Evolutionary conservation across 2,797 vertebrate species (phyloP).

Genomic region (Sciurus carolinensis): DNA sequence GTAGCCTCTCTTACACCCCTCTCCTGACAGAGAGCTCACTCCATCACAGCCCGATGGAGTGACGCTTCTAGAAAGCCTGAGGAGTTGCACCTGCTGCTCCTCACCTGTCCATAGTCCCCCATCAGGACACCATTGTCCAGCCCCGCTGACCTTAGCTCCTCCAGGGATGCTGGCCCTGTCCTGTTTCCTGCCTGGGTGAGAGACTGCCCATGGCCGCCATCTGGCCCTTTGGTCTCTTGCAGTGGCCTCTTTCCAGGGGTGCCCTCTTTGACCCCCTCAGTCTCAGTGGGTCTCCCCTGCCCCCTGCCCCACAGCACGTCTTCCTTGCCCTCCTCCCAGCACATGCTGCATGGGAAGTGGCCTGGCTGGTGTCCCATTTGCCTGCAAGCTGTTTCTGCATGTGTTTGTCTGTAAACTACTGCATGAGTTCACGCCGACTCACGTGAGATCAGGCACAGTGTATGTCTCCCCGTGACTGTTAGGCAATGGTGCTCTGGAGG

Average conservation of each 20-base stretch:
- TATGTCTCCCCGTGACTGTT: fast-evolving
- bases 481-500: fast-evolving
- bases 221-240: background rate
- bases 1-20: background rate
- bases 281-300: no score
- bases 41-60: fast-evolving
- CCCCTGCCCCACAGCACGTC: fast-evolving
- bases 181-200: background rate
- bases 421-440: fast-evolving
- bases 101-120: no score
- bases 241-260: background rate
- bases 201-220: fast-evolving
- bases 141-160: fast-evolving
- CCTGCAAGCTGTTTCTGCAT: fast-evolving
- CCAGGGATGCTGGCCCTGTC: fast-evolving
- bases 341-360: fast-evolving
- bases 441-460: fast-evolving
- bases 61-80: background rate
- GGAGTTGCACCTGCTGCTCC: background rate
- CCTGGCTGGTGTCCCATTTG: fast-evolving
- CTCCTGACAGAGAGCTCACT: fast-evolving
- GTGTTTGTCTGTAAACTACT: background rate
- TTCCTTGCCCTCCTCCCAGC: fast-evolving
- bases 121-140: fast-evolving
- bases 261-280: background rate